Base-by-base conservation (phyloP, 1,140 invertebrate genomes). In the Sycophaga agraensis region DNA sequence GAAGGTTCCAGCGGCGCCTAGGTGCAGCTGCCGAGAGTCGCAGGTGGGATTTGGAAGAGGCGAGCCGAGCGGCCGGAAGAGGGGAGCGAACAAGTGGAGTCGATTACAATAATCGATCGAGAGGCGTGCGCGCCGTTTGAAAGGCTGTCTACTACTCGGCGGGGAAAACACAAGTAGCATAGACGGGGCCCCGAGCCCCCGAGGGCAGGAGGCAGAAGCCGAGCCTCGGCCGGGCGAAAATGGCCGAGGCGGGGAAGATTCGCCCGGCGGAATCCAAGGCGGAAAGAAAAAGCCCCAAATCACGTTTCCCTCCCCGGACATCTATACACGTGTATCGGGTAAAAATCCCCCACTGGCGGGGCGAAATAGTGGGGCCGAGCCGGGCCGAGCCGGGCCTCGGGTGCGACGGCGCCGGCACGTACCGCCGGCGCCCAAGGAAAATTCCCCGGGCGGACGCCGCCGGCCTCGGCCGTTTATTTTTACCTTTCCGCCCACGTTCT, bases 401-500 rank as follows among this genome's bases (percentile, higher is more conserved):
- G n/a, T n/a, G n/a, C n/a, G n/a, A n/a, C n/a, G n/a, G n/a, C n/a
- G n/a, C n/a, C n/a, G n/a, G n/a, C n/a, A n/a, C n/a, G n/a, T n/a
- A n/a, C 39, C 39, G 51, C 24, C 46, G 39, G 11, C n/a, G n/a
- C 2, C 37, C 12, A 39, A 24, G 59, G 51, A 54, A 60, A 46
- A 54, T 54, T 54, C 49, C 39, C 12, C 40, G 17, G 40, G 7
- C 35, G 35, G 1, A 1, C n/a, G n/a, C n/a, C n/a, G n/a, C n/a
- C n/a, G n/a, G n/a, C n/a, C 22, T 26, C 12, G 4, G 9, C 40
- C 46, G 37, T 28, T 40, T 42, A 43, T 46, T 45, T 46, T 54
- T 60, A 60, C 59, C 59, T 54, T 54, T 60, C 50, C 50, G 1
- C 22, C 59, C 59, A 46, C 50, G 49, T 60, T 14, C 26, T 24